phyloP scores from a whole-genome alignment of 2,113 vertebrate genomes.

The Cygnus buccinator region DNA sequence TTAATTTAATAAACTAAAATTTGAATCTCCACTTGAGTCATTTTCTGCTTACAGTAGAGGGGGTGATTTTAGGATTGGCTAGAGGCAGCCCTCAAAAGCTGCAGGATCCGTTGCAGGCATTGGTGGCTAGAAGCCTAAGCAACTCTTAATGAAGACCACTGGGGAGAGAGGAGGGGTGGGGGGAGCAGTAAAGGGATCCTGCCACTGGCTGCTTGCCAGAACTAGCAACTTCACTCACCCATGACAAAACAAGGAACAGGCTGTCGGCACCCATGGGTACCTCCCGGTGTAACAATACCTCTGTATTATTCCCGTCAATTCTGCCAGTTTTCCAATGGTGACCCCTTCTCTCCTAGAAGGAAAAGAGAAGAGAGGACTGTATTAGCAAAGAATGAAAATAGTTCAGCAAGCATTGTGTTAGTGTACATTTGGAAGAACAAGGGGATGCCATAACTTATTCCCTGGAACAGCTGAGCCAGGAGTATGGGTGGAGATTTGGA shows the following conservation, averaged over 20 bases:
- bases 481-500: not conserved
- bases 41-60: accelerated
- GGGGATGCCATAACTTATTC: not conserved
- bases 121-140: not conserved
- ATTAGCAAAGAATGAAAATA: not conserved
- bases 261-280: slow-evolving; percentile 32
- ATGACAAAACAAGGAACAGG: not conserved
- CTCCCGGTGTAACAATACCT: not conserved
- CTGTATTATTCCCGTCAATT: not conserved
- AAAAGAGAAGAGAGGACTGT: not conserved
- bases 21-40: not conserved
- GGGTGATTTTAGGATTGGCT: not conserved
- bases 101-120: not conserved
- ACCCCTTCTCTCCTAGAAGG: not conserved
- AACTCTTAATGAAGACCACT: not conserved
- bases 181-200: not conserved
- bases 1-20: not conserved
- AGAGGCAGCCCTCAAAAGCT: not conserved
- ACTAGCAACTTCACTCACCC: not conserved
- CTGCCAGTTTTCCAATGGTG: not conserved
- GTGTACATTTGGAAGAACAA: not conserved
- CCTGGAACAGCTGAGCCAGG: not conserved
- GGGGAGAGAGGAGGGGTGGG: no score
- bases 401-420: not conserved
- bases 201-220: not conserved